Percentiles rank a stretch among this genome's conserved stretches.
phyloP scores from a whole-genome alignment of 2,113 vertebrate genomes.

The Scopus umbretta region DNA sequence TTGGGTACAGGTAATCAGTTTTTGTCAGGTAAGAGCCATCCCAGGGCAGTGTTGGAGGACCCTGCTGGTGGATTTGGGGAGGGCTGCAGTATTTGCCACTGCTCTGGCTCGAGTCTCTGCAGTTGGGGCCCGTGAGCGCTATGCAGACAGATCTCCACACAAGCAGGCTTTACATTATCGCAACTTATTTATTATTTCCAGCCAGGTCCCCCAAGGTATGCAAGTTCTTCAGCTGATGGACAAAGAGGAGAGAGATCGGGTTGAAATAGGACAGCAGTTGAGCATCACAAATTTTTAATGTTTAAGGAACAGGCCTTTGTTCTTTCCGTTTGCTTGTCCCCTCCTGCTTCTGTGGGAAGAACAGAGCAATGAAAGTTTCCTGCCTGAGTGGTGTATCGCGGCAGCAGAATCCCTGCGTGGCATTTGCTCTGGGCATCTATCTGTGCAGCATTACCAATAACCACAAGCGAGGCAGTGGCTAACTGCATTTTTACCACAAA shows the following conservation, averaged over 20 bases:
- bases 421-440: background rate
- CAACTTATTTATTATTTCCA: background rate
- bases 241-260: background rate
- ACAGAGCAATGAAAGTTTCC: background rate
- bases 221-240: background rate
- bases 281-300: background rate
- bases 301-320: background rate
- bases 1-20: background rate
- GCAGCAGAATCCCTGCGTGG: background rate
- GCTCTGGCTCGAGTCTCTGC: background rate
- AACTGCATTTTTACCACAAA: background rate
- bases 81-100: background rate
- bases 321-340: background rate
- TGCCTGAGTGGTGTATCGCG: background rate
- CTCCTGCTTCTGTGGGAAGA: background rate
- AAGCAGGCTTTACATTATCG: background rate
- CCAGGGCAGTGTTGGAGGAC: background rate
- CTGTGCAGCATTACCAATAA: background rate
- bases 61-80: background rate
- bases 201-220: background rate
- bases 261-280: background rate
- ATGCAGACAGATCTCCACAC: background rate
- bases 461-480: background rate
- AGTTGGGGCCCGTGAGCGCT: accelerated
- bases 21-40: background rate